These are phyloP conservation scores for Limnephilus auricula DNA, from an alignment of 2,888 invertebrate genomes.

Conservation along the genomic window DNA sequence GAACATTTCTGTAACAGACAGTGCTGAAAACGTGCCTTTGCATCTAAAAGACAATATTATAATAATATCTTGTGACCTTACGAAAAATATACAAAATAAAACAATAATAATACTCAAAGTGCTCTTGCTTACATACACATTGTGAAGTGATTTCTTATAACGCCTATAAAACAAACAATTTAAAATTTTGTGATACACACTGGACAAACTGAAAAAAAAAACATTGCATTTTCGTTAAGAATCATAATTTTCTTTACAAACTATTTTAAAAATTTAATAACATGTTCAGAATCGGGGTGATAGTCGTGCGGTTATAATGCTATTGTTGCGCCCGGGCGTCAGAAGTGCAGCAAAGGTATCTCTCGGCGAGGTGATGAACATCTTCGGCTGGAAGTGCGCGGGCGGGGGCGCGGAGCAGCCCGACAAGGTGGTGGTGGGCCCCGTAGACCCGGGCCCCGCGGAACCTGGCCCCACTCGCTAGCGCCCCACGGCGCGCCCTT, in stretches of 20 bases:
- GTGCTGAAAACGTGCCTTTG: slow-evolving; percentile 59
- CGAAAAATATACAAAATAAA: not conserved
- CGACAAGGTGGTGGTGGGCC: slow-evolving; percentile 66
- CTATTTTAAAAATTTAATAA: not conserved
- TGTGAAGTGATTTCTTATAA: slow-evolving; percentile 37
- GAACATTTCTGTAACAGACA: slow-evolving; percentile 29
- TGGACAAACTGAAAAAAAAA: not conserved
- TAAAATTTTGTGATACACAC: not conserved
- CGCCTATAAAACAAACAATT: not conserved
- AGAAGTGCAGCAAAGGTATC: slow-evolving; percentile 33
- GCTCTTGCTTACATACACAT: slow-evolving; percentile 35
- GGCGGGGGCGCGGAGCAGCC: slow-evolving; percentile 71
- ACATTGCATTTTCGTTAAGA: not conserved
- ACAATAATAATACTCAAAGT: slow-evolving; percentile 45
- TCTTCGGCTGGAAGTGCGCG: slow-evolving; percentile 67
- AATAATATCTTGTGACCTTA: not conserved
- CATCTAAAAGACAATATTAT: slow-evolving; percentile 45
- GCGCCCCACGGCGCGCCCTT: slow-evolving; percentile 72
- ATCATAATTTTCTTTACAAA: not conserved
- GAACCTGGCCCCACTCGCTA: slow-evolving; percentile 71
- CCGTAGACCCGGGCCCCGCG: slow-evolving; percentile 62
- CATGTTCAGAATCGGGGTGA: not conserved
- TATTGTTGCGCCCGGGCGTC: slow-evolving; percentile 23
- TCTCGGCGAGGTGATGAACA: slow-evolving; percentile 54
- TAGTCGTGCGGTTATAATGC: slow-evolving; percentile 38